Evolutionary conservation across 2,888 invertebrate genomes (phyloP).

Genomic region (Archips xylosteana): DNA sequence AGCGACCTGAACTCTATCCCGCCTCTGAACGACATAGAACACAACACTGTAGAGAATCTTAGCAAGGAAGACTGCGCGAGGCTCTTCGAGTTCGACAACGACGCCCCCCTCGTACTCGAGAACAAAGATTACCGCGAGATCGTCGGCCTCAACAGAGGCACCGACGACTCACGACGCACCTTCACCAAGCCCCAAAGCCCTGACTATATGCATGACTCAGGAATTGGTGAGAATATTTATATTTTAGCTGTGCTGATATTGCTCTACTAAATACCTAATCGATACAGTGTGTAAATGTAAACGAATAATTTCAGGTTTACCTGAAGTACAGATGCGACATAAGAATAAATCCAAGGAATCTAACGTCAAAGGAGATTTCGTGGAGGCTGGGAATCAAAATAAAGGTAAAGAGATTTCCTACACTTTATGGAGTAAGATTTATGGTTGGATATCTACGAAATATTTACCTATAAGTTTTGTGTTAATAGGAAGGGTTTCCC

Average conservation of each 20-base stretch:
- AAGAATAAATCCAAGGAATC: conserved; percentile 75
- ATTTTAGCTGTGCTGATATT: conserved; percentile 10
- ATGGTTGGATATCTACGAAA: neutral
- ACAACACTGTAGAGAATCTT: conserved; percentile 77
- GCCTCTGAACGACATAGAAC: conserved; percentile 64
- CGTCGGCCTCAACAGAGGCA: conserved; percentile 79
- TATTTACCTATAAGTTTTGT: conserved; percentile 1
- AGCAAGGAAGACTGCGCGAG: conserved; percentile 80
- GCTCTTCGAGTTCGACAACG: conserved; percentile 86
- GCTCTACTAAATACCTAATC: neutral
- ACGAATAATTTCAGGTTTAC: conserved; percentile 66
- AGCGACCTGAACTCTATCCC: conserved; percentile 67
- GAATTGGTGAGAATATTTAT: conserved; percentile 70
- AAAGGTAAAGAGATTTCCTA: conserved; percentile 61
- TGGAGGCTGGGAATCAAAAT: conserved; percentile 83
- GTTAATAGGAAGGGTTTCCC: conserved; percentile 71
- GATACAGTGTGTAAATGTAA: neutral
- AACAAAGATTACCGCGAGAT: conserved; percentile 80
- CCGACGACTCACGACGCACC: conserved; percentile 80
- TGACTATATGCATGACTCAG: conserved; percentile 84
- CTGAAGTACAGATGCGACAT: conserved; percentile 81
- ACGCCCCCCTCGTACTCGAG: conserved; percentile 81
- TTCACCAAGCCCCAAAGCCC: conserved; percentile 81
- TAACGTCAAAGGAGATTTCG: conserved; percentile 82
- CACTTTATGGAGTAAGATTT: neutral